Evolutionary conservation across 2,797 vertebrate genomes (phyloP).

Genomic region (Gymnodraco acuticeps): DNA sequence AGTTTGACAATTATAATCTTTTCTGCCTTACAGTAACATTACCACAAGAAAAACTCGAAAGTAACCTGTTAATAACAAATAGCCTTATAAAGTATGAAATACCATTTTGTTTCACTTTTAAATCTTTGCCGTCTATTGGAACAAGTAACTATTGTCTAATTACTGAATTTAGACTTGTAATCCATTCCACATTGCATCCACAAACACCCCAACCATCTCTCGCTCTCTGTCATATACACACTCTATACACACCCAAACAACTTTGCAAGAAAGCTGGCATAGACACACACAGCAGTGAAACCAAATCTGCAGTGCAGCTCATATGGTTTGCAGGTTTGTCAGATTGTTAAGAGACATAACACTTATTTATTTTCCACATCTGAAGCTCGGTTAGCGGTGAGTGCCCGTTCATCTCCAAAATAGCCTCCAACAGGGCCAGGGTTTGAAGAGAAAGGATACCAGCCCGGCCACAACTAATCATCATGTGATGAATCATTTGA

Average conservation of each 20-base stretch:
- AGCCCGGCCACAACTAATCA: constrained; percentile 75
- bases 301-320: constrained; percentile 50
- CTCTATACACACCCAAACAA: constrained; percentile 14
- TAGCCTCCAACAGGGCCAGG: constrained; percentile 68
- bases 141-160: background rate
- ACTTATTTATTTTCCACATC: constrained; percentile 81
- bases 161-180: constrained; percentile 6
- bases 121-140: background rate
- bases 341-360: constrained; percentile 75
- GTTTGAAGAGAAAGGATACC: constrained; percentile 71
- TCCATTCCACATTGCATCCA: constrained; percentile 16
- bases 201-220: background rate
- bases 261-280: constrained; percentile 12
- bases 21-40: background rate
- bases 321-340: constrained; percentile 80
- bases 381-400: constrained; percentile 67
- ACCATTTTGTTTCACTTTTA: background rate
- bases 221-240: background rate
- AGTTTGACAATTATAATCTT: too few species aligned
- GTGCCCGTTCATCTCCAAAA: constrained; percentile 73
- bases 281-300: constrained; percentile 43
- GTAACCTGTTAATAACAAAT: background rate
- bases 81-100: background rate
- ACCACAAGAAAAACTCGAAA: background rate
- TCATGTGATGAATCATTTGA: constrained; percentile 82